Evolutionary conservation across 2,113 vertebrate genomes (phyloP).

Genomic region (Pelecanoides urinatrix): DNA sequence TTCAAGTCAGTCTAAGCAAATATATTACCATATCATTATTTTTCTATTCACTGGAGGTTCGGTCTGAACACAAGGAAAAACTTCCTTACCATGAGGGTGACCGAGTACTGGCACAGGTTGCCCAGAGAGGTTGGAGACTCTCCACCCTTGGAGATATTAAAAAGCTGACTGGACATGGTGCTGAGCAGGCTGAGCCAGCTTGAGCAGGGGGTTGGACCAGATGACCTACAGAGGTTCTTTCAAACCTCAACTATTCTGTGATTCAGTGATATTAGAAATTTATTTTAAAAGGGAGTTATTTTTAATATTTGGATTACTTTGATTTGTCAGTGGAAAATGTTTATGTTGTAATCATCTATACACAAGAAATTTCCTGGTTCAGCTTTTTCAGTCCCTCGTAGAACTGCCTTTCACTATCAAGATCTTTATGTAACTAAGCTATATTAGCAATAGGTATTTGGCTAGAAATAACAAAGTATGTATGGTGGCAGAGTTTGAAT

Average conservation of each 20-base stretch:
- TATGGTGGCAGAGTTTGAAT: not conserved
- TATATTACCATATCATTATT: not conserved
- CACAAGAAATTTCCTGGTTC: not conserved
- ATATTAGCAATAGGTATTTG: not conserved
- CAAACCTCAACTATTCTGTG: not conserved
- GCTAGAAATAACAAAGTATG: not conserved
- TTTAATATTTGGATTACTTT: not conserved
- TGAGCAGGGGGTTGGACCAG: not conserved
- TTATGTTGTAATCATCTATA: not conserved
- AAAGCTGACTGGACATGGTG: not conserved
- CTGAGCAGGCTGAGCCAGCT: not conserved
- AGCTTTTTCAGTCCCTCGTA: not conserved
- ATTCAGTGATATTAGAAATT: not conserved
- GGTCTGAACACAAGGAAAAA: not conserved
- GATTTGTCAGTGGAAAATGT: not conserved
- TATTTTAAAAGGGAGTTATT: not conserved
- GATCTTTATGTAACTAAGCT: not conserved
- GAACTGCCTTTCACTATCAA: not conserved
- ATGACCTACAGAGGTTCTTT: not conserved
- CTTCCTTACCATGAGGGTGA: not conserved
- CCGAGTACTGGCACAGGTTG: not conserved
- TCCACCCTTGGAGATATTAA: not conserved
- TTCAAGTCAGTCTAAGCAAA: not conserved
- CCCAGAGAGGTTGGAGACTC: not conserved
- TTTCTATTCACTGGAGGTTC: not conserved